A percentile compares a stretch with the other conserved stretches of the same genome.
phyloP scores from a whole-genome alignment of 2,888 invertebrate genomes.

The Oscheius sp. region DNA sequence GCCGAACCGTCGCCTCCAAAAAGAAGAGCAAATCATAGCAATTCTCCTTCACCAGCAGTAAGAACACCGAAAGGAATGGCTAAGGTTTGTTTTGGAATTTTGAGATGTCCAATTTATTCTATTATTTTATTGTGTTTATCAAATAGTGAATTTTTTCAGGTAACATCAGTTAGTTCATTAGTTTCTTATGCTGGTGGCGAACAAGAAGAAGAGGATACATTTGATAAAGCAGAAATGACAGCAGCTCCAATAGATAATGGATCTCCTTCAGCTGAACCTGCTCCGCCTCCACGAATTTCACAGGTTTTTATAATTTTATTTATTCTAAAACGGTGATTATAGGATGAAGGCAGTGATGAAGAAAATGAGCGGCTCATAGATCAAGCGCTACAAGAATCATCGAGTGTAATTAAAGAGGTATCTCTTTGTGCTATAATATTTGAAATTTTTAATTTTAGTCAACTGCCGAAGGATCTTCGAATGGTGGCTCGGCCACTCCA shows the following conservation, averaged over 20 bases:
- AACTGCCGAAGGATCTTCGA: slow-evolving; percentile 3
- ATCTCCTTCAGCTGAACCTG: slow-evolving; percentile 43
- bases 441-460: background rate
- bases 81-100: slow-evolving; percentile 39
- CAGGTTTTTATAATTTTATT: slow-evolving; percentile 19
- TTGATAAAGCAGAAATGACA: slow-evolving; percentile 27
- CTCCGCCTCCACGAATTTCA: slow-evolving; percentile 43
- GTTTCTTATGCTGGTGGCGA: slow-evolving; percentile 46
- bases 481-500: background rate
- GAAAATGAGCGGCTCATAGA: slow-evolving; percentile 50
- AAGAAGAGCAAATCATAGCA: slow-evolving; percentile 27
- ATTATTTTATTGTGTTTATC: background rate
- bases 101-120: background rate
- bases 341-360: slow-evolving; percentile 46
- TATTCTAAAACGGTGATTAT: slow-evolving; percentile 3
- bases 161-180: slow-evolving; percentile 42
- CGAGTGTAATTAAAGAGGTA: slow-evolving; percentile 32
- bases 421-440: no score
- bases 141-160: slow-evolving; percentile 21
- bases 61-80: slow-evolving; percentile 46
- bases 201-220: slow-evolving; percentile 39
- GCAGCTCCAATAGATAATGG: background rate
- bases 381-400: slow-evolving; percentile 41
- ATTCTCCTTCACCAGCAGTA: slow-evolving; percentile 43
- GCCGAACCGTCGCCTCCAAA: slow-evolving; percentile 53